Evolutionary conservation across 2,797 vertebrate genomes (phyloP).

Genomic region (Arctocebus calabarensis): DNA sequence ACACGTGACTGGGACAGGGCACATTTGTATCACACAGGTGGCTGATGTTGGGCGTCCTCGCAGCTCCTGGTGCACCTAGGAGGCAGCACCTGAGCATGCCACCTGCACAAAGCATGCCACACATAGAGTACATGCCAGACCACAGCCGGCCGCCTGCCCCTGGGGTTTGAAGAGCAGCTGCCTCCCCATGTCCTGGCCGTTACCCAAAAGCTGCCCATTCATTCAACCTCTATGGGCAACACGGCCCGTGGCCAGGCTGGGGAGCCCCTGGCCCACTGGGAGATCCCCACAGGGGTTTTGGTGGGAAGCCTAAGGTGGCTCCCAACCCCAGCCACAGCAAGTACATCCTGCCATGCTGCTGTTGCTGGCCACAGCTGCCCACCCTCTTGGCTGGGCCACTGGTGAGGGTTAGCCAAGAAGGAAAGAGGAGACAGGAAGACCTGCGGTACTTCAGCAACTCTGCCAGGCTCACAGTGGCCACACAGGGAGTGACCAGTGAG

Average conservation of each 20-base stretch:
- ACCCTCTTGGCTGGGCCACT: background rate
- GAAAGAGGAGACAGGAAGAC: background rate
- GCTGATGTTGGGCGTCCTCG: background rate
- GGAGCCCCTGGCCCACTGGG: no score
- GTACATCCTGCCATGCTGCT: background rate
- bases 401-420: background rate
- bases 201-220: background rate
- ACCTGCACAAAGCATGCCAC: no score
- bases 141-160: rapidly evolving
- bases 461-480: background rate
- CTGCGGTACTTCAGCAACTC: background rate
- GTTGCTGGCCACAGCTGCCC: rapidly evolving
- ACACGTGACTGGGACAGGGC: rapidly evolving
- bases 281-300: background rate
- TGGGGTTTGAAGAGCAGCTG: background rate
- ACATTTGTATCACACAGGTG: background rate
- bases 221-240: background rate
- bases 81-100: background rate
- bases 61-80: background rate
- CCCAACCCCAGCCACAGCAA: background rate
- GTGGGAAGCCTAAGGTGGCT: background rate
- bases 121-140: rapidly evolving
- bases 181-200: background rate
- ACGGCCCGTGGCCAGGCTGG: rapidly evolving
- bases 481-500: background rate